phyloP scores from a whole-genome alignment of 2,113 vertebrate genomes.

The Tyto alba region DNA sequence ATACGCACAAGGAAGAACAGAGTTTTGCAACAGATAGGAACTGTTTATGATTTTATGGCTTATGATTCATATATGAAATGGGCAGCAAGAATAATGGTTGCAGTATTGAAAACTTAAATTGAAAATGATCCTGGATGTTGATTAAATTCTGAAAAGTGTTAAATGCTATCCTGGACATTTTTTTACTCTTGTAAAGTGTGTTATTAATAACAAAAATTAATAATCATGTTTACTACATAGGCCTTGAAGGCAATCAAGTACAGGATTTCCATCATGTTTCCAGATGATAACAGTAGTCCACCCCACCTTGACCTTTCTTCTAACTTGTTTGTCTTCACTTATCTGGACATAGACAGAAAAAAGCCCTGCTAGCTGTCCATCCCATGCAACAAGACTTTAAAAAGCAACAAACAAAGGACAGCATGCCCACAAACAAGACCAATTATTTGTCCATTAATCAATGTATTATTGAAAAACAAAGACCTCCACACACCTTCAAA shows the following conservation, averaged over 20 bases:
- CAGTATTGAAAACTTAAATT: neutral
- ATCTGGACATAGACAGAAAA: neutral
- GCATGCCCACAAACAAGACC: neutral
- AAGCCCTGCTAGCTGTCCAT: neutral
- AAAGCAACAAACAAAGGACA: neutral
- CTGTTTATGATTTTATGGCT: neutral
- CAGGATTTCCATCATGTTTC: neutral
- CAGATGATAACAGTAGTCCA: neutral
- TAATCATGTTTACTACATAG: neutral
- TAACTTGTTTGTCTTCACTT: neutral
- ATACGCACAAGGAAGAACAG: neutral
- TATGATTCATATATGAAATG: neutral
- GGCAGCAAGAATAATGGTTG: neutral
- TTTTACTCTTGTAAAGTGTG: neutral
- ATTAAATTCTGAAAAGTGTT: constrained; percentile 12
- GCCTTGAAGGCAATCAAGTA: neutral
- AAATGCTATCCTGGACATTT: neutral
- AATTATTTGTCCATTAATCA: neutral
- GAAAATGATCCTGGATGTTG: neutral
- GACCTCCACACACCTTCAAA: neutral
- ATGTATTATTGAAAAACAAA: neutral
- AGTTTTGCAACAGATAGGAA: neutral
- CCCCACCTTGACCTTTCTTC: neutral
- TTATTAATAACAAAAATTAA: neutral
- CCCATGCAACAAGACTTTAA: neutral